Conservation (phyloP, 2,113 vertebrate genomes). For the Brachypodius melanocephalos region DNA sequence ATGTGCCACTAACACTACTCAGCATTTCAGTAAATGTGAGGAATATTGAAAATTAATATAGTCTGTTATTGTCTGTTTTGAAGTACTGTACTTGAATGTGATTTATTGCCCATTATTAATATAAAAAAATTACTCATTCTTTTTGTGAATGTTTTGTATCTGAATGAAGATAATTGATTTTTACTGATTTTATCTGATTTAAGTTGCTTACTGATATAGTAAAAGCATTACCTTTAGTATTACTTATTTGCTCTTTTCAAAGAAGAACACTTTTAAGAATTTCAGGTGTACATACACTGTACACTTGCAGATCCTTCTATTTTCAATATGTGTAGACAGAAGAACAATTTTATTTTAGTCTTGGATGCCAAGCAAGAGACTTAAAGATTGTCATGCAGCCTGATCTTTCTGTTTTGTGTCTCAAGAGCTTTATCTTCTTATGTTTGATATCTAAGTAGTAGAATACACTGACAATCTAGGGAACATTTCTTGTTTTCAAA, state of each 20-base stretch:
- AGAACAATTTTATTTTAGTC: neutral
- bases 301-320: neutral
- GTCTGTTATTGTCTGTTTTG: neutral
- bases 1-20: neutral
- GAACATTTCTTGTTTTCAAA: neutral
- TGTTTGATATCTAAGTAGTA: neutral
- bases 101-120: neutral
- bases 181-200: neutral
- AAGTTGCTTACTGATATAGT: neutral
- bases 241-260: neutral
- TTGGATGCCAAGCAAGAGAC: neutral
- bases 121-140: neutral
- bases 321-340: neutral
- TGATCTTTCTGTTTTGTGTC: neutral
- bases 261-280: neutral
- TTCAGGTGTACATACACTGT: neutral
- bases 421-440: neutral
- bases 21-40: neutral
- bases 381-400: neutral
- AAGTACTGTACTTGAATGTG: neutral
- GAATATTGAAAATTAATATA: neutral
- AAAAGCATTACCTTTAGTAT: neutral
- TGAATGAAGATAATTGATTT: neutral
- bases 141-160: neutral
- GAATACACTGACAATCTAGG: neutral